Percentiles rank a stretch among this genome's conserved stretches.
phyloP scores from a whole-genome alignment of 2,113 vertebrate genomes.

The Heloderma charlesbogerti region DNA sequence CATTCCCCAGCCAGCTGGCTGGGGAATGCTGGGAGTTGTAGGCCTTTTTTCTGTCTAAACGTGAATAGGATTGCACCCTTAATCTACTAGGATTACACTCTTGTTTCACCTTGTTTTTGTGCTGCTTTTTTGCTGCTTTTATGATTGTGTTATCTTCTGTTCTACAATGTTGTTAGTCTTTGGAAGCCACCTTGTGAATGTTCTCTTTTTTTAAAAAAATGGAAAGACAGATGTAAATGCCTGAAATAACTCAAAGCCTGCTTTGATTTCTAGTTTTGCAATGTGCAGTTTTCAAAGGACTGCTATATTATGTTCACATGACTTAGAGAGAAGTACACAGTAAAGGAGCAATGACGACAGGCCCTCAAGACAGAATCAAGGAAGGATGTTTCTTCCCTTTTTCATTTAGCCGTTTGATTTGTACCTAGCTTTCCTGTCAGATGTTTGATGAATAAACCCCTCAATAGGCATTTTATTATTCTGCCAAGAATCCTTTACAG shows the following conservation, averaged over 20 bases:
- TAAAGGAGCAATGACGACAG: background rate
- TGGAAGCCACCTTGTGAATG: background rate
- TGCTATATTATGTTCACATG: background rate
- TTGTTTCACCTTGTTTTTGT: background rate
- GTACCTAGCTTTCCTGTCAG: constrained; percentile 33
- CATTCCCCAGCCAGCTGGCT: too few species aligned
- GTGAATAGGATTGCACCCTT: too few species aligned
- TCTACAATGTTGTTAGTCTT: background rate
- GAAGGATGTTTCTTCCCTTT: constrained; percentile 17
- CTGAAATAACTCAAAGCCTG: background rate
- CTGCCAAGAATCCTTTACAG: constrained; percentile 43
- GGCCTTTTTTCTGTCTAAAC: too few species aligned
- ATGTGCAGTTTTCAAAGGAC: background rate
- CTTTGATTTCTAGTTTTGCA: background rate
- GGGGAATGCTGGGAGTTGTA: too few species aligned
- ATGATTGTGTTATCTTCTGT: background rate
- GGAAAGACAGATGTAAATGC: background rate
- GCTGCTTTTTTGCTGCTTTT: background rate
- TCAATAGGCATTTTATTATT: constrained; percentile 32
- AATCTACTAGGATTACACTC: background rate
- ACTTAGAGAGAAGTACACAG: background rate
- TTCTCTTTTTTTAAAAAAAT: background rate
- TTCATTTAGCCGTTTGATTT: constrained; percentile 19
- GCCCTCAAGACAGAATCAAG: background rate
- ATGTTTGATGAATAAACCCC: constrained; percentile 26